Base-by-base conservation (phyloP, 2,888 invertebrate species). In the Mesochorus sp. region DNA sequence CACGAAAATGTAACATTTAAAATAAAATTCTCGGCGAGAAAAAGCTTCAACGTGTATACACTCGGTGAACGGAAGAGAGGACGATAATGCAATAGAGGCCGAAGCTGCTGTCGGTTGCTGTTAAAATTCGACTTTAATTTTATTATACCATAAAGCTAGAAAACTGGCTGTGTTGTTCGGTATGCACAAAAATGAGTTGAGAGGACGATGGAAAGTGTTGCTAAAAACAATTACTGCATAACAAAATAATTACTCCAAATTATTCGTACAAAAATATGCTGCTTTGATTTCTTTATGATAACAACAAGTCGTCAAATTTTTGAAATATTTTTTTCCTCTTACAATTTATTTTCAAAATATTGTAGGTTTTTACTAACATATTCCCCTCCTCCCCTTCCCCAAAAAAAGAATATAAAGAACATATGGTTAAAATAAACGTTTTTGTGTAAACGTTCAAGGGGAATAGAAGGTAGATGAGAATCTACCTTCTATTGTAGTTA, bases 111-210 rank as follows among this genome's bases (percentile, higher is more conserved):
- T 67, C 67, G 51, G 44, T 53, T 42, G 42, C 39, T 66, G 74
- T 76, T 79, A 74, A 79, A 76, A 81, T 81, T 79, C 68, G 74
- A 81, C 57, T 75, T 34, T 76, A 81, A 76, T 79, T 71, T 61
- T 68, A 76, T 81, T 71, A 68, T 59, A 57, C 66, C 57, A 70
- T 74, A 76, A 75, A 70, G 39, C 57, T 17, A 44, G 62, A 31
- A 55, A 21, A 67, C 64, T 44, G 44, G 24, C 17, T 2, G 37
- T 8, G 42, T 37, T 44, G 34, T 55, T 64, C 12, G 10, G 49
- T 44, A 19, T 17, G 28, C 1, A 34, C 34, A 53, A 67, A 61
- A 44, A 61, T 61, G 28, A 26, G 34, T 44, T 10, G 59, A 26
- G 44, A 39, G 21, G 24, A 28, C 59, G 59, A 21, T 49, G 1